Evolutionary conservation across 2,797 vertebrate genomes (phyloP), one percentile per base, ranked within the genome.

Genomic region (Pogoniulus pusillus): DNA sequence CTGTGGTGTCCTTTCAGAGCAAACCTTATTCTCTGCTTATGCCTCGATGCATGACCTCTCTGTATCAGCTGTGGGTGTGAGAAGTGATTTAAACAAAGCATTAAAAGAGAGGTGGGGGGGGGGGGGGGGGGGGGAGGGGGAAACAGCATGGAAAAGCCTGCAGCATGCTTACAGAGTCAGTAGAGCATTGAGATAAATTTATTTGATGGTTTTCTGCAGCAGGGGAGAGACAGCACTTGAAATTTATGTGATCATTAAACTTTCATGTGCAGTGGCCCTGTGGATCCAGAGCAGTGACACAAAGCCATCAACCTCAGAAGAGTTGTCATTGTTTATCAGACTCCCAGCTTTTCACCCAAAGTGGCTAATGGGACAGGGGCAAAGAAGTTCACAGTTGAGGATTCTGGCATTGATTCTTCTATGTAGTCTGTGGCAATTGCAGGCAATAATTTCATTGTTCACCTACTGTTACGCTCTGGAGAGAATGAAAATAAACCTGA

Each of bases 161-260:
- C 45, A 79, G n/a, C 30, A 8, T 85, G 65, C 37, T 59, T 34
- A 47, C 60, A 74, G 70, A 95, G 62, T 71, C 75, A 93, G 78
- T 32, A 78, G 63, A 87, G 51, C 69, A 62, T 16, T 75, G 83
- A 94, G 93, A 94, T 74, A 88, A 91, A 94, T 90, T 53, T 85
- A 84, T 63, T 53, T 8, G 13, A 87, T 83, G 75, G 57, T 24
- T 75, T 92, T 95, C 73, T 89, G 65, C 49, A 92, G 74, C 66
- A 47, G 26, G 20, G 43, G n/a, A 87, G 53, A 96, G 82, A 85
- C 7, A 79, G 59, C 24, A 75, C 73, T 87, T 95, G 74, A 86
- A 96, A 96, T 95, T 96, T 94, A 97, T 89, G 83, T 1, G 4
- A 69, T 76, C 51, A 71, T 95, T 96, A 94, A 91, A 91, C 47